Evolutionary conservation across 2,888 invertebrate species (phyloP).

Genomic region (Drosophila koepferae): DNA sequence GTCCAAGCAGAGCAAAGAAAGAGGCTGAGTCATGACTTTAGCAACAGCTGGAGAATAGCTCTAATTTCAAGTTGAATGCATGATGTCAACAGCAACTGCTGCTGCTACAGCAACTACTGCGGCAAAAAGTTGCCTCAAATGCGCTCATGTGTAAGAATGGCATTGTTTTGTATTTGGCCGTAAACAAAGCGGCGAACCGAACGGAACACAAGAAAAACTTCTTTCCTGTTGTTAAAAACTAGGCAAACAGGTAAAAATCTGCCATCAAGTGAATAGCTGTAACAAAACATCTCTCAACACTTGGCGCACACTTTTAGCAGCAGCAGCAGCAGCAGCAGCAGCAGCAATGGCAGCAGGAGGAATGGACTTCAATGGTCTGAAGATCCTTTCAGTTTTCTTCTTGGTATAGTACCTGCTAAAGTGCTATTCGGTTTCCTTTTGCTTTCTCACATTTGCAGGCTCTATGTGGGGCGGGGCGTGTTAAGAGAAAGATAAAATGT

Average conservation of each 20-base stretch:
- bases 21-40: constrained; percentile 11
- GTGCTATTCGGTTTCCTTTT: constrained; percentile 62
- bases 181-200: constrained; percentile 67
- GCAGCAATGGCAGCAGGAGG: background rate
- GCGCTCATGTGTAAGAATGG: constrained; percentile 74
- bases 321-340: background rate
- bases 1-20: constrained; percentile 17
- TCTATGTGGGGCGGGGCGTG: constrained; percentile 6
- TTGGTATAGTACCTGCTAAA: constrained; percentile 38
- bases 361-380: constrained; percentile 35
- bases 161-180: constrained; percentile 73
- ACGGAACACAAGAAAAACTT: constrained; percentile 43
- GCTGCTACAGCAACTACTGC: background rate
- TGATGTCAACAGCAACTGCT: constrained; percentile 40
- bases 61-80: constrained; percentile 52
- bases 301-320: constrained; percentile 31
- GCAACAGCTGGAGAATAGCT: constrained; percentile 45
- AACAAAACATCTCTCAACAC: constrained; percentile 41
- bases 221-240: constrained; percentile 50
- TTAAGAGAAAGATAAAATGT: constrained; percentile 14
- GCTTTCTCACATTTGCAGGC: constrained; percentile 30
- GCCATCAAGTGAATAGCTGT: constrained; percentile 48
- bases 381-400: constrained; percentile 48
- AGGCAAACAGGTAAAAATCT: constrained; percentile 60
- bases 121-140: constrained; percentile 48